phyloP scores from a whole-genome alignment of 2,797 vertebrate genomes.

The Chaunax sp. region DNA sequence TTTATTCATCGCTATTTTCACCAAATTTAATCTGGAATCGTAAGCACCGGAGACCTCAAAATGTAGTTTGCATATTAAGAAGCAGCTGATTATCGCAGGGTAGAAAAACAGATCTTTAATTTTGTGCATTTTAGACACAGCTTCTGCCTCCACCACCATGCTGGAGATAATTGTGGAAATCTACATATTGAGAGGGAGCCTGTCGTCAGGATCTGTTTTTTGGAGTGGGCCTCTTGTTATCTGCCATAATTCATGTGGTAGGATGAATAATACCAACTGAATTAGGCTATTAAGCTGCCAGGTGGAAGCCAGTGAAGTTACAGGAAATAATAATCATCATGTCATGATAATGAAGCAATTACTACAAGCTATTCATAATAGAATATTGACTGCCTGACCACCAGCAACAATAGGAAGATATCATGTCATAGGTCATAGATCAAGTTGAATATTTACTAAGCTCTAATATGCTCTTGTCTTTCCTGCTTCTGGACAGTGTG shows the following conservation, averaged over 20 bases:
- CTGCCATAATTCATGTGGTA: conserved; percentile 75
- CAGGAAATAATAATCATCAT: conserved; percentile 68
- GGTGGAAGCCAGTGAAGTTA: conserved; percentile 75
- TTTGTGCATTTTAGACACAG: conserved; percentile 86
- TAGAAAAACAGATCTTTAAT: conserved; percentile 83
- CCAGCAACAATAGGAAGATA: conserved; percentile 29
- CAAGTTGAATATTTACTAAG: conserved; percentile 43
- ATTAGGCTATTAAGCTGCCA: conserved; percentile 78
- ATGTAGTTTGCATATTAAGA: conserved; percentile 82
- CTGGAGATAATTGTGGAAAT: conserved; percentile 85
- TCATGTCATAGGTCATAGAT: conserved; percentile 28
- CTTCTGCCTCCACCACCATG: conserved; percentile 71
- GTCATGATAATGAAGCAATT: conserved; percentile 75
- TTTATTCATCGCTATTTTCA: conserved; percentile 77
- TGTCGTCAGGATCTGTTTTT: conserved; percentile 65
- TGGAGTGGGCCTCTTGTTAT: conserved; percentile 76
- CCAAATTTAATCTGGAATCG: conserved; percentile 81
- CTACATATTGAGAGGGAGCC: conserved; percentile 82
- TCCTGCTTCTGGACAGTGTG: background rate
- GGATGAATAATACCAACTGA: conserved; percentile 78
- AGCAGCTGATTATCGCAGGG: conserved; percentile 75
- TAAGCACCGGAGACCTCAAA: conserved; percentile 72
- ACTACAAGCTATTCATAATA: conserved; percentile 49
- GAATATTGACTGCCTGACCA: conserved; percentile 38
- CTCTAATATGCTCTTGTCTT: background rate